Percentiles rank a stretch among this genome's conserved stretches.
phyloP scores from a whole-genome alignment of 2,113 vertebrate species.

The Sapajus apella region DNA sequence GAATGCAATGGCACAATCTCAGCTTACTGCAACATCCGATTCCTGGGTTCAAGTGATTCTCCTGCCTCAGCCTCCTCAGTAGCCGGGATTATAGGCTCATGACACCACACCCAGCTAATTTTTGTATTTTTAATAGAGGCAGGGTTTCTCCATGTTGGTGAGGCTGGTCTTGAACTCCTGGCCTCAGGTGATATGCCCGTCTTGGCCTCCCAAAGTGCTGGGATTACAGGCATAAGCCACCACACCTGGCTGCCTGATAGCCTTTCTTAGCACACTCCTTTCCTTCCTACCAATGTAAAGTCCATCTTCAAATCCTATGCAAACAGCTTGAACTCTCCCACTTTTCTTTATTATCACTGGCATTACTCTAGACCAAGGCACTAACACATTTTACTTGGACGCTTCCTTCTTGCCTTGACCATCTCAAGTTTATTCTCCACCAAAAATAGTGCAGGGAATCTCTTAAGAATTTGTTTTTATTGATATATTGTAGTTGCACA shows the following conservation, averaged over 20 bases:
- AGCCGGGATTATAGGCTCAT: fast-evolving
- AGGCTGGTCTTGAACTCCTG: no score
- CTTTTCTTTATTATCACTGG: not conserved
- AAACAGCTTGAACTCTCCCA: not conserved
- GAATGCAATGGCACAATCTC: no score
- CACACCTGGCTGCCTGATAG: no score
- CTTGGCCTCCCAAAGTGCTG: no score
- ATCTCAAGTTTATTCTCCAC: not conserved
- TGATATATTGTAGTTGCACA: not conserved
- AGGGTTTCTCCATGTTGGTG: no score
- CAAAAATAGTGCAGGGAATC: not conserved
- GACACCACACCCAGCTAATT: no score
- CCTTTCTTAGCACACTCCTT: not conserved
- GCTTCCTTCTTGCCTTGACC: not conserved
- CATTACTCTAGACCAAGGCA: not conserved
- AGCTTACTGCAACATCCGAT: no score
- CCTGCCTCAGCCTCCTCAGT: no score
- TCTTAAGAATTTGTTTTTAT: not conserved
- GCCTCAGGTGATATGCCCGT: no score
- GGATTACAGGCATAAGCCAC: no score
- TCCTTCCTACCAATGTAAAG: not conserved
- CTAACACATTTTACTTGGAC: not conserved
- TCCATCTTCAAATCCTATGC: not conserved
- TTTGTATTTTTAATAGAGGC: no score
- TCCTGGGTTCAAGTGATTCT: no score